Base-by-base conservation (phyloP, 2,113 vertebrate species). In the Empidonax alnorum region DNA sequence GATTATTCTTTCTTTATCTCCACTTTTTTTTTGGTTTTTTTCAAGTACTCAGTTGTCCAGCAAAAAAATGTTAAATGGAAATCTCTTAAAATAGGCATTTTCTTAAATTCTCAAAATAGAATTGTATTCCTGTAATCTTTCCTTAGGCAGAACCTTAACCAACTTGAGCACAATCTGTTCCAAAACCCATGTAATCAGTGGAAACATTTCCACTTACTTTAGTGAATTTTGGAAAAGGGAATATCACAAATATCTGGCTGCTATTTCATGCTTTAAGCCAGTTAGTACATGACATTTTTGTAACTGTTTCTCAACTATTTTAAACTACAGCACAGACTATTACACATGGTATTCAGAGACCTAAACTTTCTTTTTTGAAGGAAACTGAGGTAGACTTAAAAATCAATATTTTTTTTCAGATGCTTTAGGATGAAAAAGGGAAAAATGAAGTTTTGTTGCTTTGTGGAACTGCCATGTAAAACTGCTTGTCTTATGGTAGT, bases 51-150 rank as follows among this genome's bases (percentile, higher is more conserved):
- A 1, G 39, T 58, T 90, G 49, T 73, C 76, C 72, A 30, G 41
- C 4, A 93, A 88, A 87, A 95, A 59, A 56, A 83, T 2, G 24
- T 55, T 85, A 90, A 46, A 47, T 67, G 50, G 47, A 89, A 79
- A 87, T 80, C 27, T 85, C 71, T 55, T 91, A 62, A 95, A 94
- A 96, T 50, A 87, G 27, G 2, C 16, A 47, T 93, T 93, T 91
- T 91, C 81, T 86, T 86, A 89, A 85, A 94, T 87, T 94, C 74
- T 93, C n/a, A 80, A 55, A 89, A 90, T 90, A 83, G 78, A 93
- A 39, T 63, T 12, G 33, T 56, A 90, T 82, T 91, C 81, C 55
- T 83, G 63, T 47, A 80, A 91, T 80, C 58, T 95, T 93, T 94
- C 72, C 68, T 86, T 67, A 80, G 44, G 35, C 81, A 94, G 78